Conservation (phyloP, 1,140 invertebrate species). For the Leptonema lineaticorne region DNA sequence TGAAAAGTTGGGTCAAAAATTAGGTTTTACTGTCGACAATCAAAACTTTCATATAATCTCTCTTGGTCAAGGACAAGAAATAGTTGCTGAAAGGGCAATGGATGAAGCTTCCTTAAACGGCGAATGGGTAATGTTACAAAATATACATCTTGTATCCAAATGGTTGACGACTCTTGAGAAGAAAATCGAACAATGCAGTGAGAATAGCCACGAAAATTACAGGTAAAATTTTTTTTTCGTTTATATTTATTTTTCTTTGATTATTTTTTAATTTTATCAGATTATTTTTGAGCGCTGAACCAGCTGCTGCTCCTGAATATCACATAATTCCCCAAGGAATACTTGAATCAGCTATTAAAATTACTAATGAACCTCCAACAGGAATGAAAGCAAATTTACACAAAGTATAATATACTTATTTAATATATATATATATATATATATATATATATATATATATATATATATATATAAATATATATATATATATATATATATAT, state of each 20-base stretch:
- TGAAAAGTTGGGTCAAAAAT: constrained; percentile 55
- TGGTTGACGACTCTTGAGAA: constrained; percentile 90
- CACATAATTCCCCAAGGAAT: constrained; percentile 75
- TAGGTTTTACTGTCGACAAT: constrained; percentile 79
- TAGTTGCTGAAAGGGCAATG: constrained; percentile 85
- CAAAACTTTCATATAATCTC: constrained; percentile 92
- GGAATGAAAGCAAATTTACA: constrained; percentile 93
- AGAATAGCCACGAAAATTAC: constrained; percentile 71
- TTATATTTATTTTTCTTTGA: background rate
- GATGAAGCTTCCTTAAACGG: constrained; percentile 73
- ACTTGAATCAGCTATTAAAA: constrained; percentile 92
- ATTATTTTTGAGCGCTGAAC: constrained; percentile 64
- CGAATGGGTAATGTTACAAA: constrained; percentile 92
- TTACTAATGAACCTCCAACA: constrained; percentile 93
- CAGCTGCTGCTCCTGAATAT: constrained; percentile 56
- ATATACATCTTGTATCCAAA: constrained; percentile 87
- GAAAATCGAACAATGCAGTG: constrained; percentile 78
- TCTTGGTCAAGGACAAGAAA: constrained; percentile 92
- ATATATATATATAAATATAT: too few species aligned
- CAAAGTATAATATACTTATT: constrained; percentile 58
- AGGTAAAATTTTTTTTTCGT: constrained; percentile 43
- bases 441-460: too few species aligned
- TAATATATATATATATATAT: background rate
- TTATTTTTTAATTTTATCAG: constrained; percentile 43
- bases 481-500: too few species aligned